Base-by-base conservation (phyloP, 53 echinoderm and acorn worm genomes). In the Astropecten irregularis region DNA sequence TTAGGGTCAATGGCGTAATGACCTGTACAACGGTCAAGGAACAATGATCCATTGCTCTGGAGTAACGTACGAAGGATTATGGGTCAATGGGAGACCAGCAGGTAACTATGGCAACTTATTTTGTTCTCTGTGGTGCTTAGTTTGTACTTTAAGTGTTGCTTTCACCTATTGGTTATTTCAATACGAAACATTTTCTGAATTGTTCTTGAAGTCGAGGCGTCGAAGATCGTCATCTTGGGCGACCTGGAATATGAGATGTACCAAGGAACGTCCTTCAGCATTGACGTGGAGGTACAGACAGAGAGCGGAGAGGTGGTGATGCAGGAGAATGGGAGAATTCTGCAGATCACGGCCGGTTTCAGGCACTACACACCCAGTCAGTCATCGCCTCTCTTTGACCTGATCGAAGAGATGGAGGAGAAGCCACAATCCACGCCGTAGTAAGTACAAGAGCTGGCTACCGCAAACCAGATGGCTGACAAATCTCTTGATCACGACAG, bases 1-100 rank as follows among this genome's bases (percentile, higher is more conserved):
- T 42, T 42, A 97, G 99, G 99, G 99, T 31, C 99, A 99, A 77
- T 99, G 99, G 99, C 90, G 99, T 70, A 99, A 99, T 87, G 95
- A 93, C 30, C 72, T 85, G 34, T 95, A 81, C 77, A 99, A 99
- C 61, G 99, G 94, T 15, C 87, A 90, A 44, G 99, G 99, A 25
- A 94, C 95, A 18, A 82, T 94, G 63, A 86, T 92, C 16, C 94
- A 94, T 64, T 51, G 84, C 59, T 99, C 99, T n/a, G 99, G 99
- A 0, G 73, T 99, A 86, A 85, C 88, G 4, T 99, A 99, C 66
- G 92, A 99, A 71, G 99, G 99, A 30, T 85, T 99, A 84, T 99
- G 99, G 99, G 88, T 92, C 10, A 99, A 99, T 69, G 92, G 93
- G 6, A 71, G 83, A 70, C 94, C 99, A 13, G 89, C 89, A 93